phyloP scores from a whole-genome alignment of 1,140 invertebrate species.

The Procambarus clarkii region DNA sequence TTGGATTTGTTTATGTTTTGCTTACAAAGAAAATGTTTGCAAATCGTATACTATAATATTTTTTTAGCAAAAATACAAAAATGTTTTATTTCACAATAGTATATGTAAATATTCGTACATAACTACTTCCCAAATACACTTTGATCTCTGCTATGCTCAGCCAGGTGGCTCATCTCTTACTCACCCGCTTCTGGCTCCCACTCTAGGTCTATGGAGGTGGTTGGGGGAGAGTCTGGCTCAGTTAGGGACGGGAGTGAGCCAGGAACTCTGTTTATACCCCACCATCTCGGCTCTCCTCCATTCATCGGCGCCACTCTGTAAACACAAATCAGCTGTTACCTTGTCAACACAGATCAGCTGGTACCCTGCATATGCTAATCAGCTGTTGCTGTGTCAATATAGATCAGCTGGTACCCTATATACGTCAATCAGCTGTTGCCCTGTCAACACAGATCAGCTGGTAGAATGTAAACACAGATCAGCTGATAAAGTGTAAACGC shows the following conservation, averaged over 20 bases:
- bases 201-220: conserved; percentile 38
- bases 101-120: too few relatives aligned
- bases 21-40: not conserved
- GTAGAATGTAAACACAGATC: not conserved
- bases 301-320: not conserved
- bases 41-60: too few relatives aligned
- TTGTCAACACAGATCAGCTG: not conserved
- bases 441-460: too few relatives aligned
- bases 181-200: conserved; percentile 54
- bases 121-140: not conserved
- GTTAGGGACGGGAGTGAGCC: conserved; percentile 48
- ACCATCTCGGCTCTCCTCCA: conserved; percentile 22
- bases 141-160: too few relatives aligned
- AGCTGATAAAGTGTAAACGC: not conserved
- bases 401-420: too few relatives aligned
- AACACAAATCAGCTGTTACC: not conserved
- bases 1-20: too few relatives aligned
- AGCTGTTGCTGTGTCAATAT: too few relatives aligned
- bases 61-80: too few relatives aligned
- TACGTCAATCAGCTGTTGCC: too few relatives aligned
- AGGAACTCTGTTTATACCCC: not conserved
- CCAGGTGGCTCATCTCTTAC: not conserved
- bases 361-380: too few relatives aligned
- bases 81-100: too few relatives aligned
- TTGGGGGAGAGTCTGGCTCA: conserved; percentile 45